Evolutionary conservation across 1,140 invertebrate species (phyloP).

Genomic region (Ceratosolen fusciceps): DNA sequence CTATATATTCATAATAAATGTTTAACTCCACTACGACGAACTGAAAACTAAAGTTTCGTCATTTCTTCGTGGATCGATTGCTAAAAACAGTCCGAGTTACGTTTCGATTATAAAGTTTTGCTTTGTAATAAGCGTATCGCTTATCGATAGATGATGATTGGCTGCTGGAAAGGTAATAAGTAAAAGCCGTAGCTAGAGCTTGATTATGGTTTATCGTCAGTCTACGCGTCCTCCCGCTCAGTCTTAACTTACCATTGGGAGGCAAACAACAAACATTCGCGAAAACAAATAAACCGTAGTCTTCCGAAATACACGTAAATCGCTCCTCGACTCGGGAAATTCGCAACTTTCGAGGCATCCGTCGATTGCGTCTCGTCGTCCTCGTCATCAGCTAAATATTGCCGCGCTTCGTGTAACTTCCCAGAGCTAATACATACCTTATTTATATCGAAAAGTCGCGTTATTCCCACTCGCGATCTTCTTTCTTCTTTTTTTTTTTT

Average conservation of each 20-base stretch:
- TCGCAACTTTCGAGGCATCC: constrained; percentile 45
- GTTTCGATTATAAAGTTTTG: too few species aligned
- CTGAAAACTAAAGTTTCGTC: too few species aligned
- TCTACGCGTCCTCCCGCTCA: neutral
- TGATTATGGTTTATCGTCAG: constrained; percentile 41
- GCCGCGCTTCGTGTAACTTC: constrained; percentile 4
- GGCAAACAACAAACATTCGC: constrained; percentile 31
- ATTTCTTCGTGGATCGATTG: too few species aligned
- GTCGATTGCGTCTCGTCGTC: constrained; percentile 26
- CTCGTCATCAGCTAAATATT: constrained; percentile 17
- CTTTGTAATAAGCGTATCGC: too few species aligned
- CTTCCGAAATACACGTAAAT: constrained; percentile 35
- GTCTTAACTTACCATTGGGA: neutral
- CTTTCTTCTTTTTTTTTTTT: too few species aligned
- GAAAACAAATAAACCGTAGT: constrained; percentile 18
- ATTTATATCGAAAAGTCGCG: constrained; percentile 18
- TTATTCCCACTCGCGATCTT: too few species aligned
- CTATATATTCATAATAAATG: too few species aligned
- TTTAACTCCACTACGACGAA: too few species aligned
- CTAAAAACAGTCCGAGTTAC: too few species aligned
- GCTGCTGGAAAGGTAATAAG: too few species aligned
- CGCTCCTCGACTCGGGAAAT: constrained; percentile 37
- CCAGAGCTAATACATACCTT: neutral
- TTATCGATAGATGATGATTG: too few species aligned
- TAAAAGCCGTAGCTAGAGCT: neutral